Evolutionary conservation across 2,888 invertebrate species (phyloP).

Genomic region (Plagodis pulveraria): DNA sequence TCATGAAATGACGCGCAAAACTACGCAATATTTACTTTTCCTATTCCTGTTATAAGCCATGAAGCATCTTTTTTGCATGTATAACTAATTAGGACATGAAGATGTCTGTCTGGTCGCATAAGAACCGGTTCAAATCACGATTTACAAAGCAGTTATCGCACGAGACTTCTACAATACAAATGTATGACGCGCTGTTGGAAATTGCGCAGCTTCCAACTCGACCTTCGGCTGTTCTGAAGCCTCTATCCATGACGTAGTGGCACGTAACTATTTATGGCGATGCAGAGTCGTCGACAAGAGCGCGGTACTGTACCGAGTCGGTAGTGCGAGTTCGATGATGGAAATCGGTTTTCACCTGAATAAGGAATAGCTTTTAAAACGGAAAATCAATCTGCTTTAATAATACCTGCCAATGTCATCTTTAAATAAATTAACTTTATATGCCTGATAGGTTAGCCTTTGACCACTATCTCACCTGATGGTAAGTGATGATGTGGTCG

Average conservation of each 20-base stretch:
- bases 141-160: constrained; percentile 10
- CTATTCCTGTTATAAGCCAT: constrained; percentile 7
- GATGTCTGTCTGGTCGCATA: constrained; percentile 7
- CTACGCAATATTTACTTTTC: not conserved
- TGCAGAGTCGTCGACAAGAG: constrained; percentile 18
- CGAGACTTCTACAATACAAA: constrained; percentile 14
- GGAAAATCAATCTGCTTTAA: constrained; percentile 7
- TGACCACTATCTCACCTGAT: no score
- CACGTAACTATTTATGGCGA: constrained; percentile 18
- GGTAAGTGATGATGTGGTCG: no score
- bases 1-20: constrained; percentile 2
- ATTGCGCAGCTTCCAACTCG: constrained; percentile 28
- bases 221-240: constrained; percentile 28
- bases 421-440: no score
- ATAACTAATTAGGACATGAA: constrained; percentile 19
- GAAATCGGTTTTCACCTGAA: constrained; percentile 25
- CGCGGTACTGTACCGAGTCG: constrained; percentile 6
- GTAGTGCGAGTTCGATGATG: constrained; percentile 15
- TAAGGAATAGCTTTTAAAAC: constrained; percentile 15
- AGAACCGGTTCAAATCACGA: constrained; percentile 24
- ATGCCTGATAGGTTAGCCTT: no score
- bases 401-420: not conserved
- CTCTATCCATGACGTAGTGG: constrained; percentile 23
- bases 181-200: constrained; percentile 21
- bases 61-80: constrained; percentile 15